Conservation (phyloP, 2,113 vertebrate species). For the Alethe castanea region DNA sequence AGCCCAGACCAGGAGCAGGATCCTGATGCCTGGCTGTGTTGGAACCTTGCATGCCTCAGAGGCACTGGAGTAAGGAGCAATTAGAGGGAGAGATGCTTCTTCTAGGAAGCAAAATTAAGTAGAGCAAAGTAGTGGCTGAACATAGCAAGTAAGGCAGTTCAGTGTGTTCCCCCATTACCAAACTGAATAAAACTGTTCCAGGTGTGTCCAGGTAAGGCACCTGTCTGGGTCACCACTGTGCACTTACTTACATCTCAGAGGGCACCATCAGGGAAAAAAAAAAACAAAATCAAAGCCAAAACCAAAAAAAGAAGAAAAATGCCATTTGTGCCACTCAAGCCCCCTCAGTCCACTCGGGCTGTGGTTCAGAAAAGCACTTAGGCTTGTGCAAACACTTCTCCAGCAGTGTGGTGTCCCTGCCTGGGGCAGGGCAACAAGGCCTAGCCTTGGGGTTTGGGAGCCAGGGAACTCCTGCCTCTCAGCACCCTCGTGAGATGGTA, state of each 20-base stretch:
- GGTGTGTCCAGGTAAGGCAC: neutral
- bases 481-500: neutral
- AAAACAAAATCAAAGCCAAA: neutral
- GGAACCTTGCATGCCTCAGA: neutral
- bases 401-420: neutral
- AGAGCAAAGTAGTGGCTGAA: neutral
- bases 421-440: neutral
- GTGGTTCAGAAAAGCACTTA: conserved; percentile 11
- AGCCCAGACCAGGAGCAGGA: fast-evolving
- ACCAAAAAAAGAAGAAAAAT: neutral
- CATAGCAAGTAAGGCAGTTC: neutral
- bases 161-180: neutral
- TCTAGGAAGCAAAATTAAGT: neutral
- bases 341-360: neutral
- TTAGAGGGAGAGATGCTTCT: neutral
- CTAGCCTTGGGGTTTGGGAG: neutral
- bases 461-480: neutral
- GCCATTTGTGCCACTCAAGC: neutral
- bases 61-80: neutral
- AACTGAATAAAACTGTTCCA: neutral
- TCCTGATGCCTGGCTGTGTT: neutral
- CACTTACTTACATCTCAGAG: neutral
- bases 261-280: fast-evolving
- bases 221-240: neutral
- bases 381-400: fast-evolving